These are phyloP conservation scores for Chlamydotis undulata DNA, from an alignment of 2,113 vertebrate species.

Conservation along the genomic window DNA sequence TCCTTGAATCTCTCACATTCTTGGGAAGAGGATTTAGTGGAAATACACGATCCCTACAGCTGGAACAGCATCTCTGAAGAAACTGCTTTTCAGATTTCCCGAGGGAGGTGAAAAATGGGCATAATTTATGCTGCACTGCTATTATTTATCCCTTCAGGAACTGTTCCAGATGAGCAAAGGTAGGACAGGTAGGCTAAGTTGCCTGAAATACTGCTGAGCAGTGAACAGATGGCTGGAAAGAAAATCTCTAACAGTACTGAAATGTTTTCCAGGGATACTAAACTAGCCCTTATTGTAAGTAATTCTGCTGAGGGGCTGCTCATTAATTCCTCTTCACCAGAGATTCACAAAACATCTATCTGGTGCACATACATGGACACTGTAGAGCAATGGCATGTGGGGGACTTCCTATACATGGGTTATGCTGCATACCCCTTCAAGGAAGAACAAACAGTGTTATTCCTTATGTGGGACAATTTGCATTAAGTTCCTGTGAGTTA, in stretches of 20 bases:
- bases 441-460: neutral
- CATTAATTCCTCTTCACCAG: neutral
- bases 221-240: neutral
- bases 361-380: rapidly evolving
- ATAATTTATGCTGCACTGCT: neutral
- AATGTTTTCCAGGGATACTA: neutral
- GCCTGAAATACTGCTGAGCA: neutral
- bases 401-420: neutral
- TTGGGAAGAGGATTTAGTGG: slow-evolving; percentile 1
- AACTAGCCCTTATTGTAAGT: neutral
- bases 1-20: neutral
- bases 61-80: slow-evolving; percentile 3
- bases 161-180: neutral
- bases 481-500: neutral
- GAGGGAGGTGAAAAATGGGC: neutral
- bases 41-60: neutral
- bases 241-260: neutral
- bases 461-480: neutral
- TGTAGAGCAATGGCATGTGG: neutral
- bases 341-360: neutral
- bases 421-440: neutral
- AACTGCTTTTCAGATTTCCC: neutral
- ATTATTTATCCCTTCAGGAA: slow-evolving; percentile 10
- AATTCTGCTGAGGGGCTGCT: neutral
- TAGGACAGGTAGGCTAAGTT: neutral